Conservation (phyloP, 2,113 vertebrate genomes). For the Hucho hucho region DNA sequence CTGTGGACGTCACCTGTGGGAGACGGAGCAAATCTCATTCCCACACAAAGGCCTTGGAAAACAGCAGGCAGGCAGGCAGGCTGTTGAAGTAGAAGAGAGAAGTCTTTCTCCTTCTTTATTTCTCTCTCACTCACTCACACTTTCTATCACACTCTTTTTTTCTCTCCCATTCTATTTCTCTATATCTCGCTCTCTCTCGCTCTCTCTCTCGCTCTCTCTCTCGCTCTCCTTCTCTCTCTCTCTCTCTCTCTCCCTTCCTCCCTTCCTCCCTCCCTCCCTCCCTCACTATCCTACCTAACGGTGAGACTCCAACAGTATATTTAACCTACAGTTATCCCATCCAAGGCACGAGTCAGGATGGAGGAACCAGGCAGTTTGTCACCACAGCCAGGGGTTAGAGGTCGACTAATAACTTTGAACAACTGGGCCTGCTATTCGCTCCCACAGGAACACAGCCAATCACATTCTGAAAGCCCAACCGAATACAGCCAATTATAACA, state of each 20-base stretch:
- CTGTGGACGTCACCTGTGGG: neutral
- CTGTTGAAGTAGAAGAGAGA: constrained; percentile 1
- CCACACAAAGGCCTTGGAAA: constrained; percentile 29
- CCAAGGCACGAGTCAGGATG: neutral
- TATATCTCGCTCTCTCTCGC: neutral
- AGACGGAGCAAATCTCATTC: constrained; percentile 25
- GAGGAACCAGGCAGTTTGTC: constrained; percentile 3
- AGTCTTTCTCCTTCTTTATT: constrained; percentile 18
- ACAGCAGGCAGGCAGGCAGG: neutral
- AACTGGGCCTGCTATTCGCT: neutral
- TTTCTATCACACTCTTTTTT: too few species aligned
- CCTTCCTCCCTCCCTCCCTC: neutral
- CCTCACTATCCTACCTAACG: neutral
- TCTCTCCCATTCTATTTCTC: neutral
- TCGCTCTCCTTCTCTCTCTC: too few species aligned
- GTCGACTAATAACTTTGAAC: constrained; percentile 2
- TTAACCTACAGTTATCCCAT: neutral
- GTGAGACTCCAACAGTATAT: neutral
- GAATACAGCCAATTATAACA: neutral
- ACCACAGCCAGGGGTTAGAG: neutral
- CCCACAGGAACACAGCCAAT: neutral
- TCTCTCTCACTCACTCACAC: neutral
- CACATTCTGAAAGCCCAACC: too few species aligned
- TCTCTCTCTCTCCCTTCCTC: neutral
- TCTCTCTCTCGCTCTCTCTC: too few species aligned